Evolutionary conservation across 2,797 vertebrate genomes (phyloP).

Genomic region (Pseudocheirus occidentalis): DNA sequence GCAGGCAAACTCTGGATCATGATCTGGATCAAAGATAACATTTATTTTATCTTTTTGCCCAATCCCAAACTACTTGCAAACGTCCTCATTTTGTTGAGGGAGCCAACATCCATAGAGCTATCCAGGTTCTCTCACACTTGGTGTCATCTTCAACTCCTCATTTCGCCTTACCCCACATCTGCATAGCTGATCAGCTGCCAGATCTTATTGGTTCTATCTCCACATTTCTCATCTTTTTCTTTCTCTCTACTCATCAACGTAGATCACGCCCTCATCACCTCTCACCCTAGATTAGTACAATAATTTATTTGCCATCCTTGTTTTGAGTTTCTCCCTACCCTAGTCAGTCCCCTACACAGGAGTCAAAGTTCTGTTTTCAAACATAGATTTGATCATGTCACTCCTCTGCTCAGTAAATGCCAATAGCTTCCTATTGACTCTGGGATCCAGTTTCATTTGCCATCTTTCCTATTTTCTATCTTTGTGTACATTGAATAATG

Average conservation of each 20-base stretch:
- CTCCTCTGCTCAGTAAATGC: not conserved
- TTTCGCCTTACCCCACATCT: not conserved
- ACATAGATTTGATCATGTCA: not conserved
- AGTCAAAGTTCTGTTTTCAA: not conserved
- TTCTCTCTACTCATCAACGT: not conserved
- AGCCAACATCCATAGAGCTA: not conserved
- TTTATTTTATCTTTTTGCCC: not conserved
- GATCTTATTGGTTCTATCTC: not conserved
- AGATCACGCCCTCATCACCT: not conserved
- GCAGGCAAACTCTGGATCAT: too few species aligned
- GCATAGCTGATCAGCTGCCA: not conserved
- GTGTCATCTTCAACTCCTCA: not conserved
- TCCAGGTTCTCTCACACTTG: not conserved
- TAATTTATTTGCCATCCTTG: not conserved
- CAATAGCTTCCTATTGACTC: not conserved
- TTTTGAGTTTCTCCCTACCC: not conserved
- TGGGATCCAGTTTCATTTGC: not conserved
- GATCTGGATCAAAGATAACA: too few species aligned
- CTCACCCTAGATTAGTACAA: not conserved
- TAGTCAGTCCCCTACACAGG: not conserved
- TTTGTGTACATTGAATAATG: not conserved
- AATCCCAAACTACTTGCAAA: not conserved
- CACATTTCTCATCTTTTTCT: not conserved
- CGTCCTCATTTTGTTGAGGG: not conserved
- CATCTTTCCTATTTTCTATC: not conserved